Base-by-base conservation (phyloP, 2,888 invertebrate genomes). In the Acronicta aceris region DNA sequence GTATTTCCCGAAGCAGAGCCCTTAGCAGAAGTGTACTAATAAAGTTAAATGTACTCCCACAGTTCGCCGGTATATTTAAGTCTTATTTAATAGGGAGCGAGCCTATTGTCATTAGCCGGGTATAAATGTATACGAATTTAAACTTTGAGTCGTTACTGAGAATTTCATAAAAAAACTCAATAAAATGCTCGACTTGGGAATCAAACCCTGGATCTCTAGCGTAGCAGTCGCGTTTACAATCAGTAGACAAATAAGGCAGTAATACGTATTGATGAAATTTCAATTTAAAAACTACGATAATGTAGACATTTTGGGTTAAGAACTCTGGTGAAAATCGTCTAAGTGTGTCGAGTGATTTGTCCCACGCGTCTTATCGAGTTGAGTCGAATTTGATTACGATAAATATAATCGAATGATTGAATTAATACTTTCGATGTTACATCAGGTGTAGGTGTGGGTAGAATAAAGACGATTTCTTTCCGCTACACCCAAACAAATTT, bases 321-420 rank as follows among this genome's bases (percentile, higher is more conserved):
- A 71, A 62, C 40, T 59, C 59, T 46, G 47, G 71, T 68, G 50
- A 53, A 42, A 67, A 70, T 57, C 59, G 38, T 52, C 25, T 41
- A 74, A 65, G 75, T 77, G 65, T 77, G 73, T 77, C 70, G 70
- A 66, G 66, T 53, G 21, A 53, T 16, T 69, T 47, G 70, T 73
- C 84, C 84, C 79, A 84, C 82, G 79, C 81, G 53, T 56, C 61
- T 71, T 78, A 80, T 80, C 71, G 47, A 40, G 38, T 64, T 65
- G 71, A 76, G 71, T 74, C 76, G 76, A 84, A 80, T 79, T 73
- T 76, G 76, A 80, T 81, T 77, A 75, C 65, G 71, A 71, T 60
- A 72, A 69, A 76, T 58, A 72, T 80, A 80, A 80, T 66, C 61
- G 65, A 66, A 74, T 68, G 59, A 52, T 64, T 79, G 68, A 81